Evolutionary conservation across 2,888 invertebrate genomes (phyloP).

Genomic region (Bursaphelenchus okinawaensis): DNA sequence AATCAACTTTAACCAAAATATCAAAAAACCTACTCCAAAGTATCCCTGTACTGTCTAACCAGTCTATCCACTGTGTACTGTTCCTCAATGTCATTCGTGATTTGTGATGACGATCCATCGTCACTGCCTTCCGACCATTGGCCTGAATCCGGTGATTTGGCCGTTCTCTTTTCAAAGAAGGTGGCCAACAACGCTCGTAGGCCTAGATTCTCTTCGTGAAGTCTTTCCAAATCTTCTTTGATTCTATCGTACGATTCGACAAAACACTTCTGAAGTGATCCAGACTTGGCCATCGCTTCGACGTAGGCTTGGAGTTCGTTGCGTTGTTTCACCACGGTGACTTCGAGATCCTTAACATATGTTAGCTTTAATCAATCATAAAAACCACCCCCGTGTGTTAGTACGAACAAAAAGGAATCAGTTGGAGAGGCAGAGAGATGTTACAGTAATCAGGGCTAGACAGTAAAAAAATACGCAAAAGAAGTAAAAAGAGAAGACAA

Average conservation of each 20-base stretch:
- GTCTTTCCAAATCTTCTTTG: conserved; percentile 1
- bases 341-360: background rate
- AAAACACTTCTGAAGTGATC: background rate
- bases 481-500: too few relatives aligned
- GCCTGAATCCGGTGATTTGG: conserved; percentile 11
- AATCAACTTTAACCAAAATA: background rate
- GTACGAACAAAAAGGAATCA: too few relatives aligned
- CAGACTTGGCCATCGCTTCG: background rate
- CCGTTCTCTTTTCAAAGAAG: conserved; percentile 12
- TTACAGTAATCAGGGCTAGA: too few relatives aligned
- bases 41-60: conserved; percentile 18
- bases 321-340: background rate
- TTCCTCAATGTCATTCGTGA: conserved; percentile 34
- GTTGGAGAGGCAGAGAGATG: too few relatives aligned
- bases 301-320: background rate
- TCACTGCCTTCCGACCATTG: conserved; percentile 37
- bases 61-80: conserved; percentile 38
- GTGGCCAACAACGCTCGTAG: conserved; percentile 14
- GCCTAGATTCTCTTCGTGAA: conserved; percentile 13
- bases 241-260: background rate
- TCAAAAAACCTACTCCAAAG: background rate
- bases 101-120: conserved; percentile 10
- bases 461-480: too few relatives aligned
- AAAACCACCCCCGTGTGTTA: too few relatives aligned
- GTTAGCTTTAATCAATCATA: background rate